Base-by-base conservation (phyloP, 2,113 vertebrate species). In the Triplophysa siluroides region DNA sequence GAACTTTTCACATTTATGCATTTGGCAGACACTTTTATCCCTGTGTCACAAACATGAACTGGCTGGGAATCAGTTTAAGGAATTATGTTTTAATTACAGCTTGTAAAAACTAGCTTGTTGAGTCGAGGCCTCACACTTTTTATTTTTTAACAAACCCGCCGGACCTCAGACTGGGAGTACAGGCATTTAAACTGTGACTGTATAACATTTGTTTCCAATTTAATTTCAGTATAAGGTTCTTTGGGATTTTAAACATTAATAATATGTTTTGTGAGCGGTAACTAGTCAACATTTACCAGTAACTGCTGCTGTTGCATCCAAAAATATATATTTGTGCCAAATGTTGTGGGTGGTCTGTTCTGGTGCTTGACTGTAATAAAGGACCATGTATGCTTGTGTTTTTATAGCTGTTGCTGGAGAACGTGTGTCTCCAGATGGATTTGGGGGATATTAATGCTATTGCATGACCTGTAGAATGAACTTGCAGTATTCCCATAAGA, bases 331-430 rank as follows among this genome's bases (percentile, higher is more conserved):
- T 10, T 24, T 24, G 33, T 14, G 29, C 71, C 54, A 60, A 41
- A 60, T 73, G 4, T 23, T 41, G 71, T 73, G 71, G 71, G 71
- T 73, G 71, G 71, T 43, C 71, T 73, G 54, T 60, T 60, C 54
- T 73, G 54, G 21, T 16, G 54, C 43, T 60, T 60, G 54, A 21
- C 54, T 18, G 19, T 43, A 54, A 73, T 43, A n/a, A 21, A 60
- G 54, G 21, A 43, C 61, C 71, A 43, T 73, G 29, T 11, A 18
- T 43, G 54, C 54, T 73, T 43, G 71, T 60, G 54, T 73, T 41
- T 73, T 60, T 18, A 43, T 73, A 16, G 71, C 33, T 60, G 52
- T 9, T 73, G 52, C 21, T 60, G 54, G 19, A 38, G 10, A 58
- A 29, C n/a, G 43, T 16, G n/a, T 60, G 19, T 73, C 52, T 58